These are phyloP conservation scores for Caenorhabditis parvicauda DNA, from an alignment of 2,888 invertebrate species.

Conservation along the genomic window DNA sequence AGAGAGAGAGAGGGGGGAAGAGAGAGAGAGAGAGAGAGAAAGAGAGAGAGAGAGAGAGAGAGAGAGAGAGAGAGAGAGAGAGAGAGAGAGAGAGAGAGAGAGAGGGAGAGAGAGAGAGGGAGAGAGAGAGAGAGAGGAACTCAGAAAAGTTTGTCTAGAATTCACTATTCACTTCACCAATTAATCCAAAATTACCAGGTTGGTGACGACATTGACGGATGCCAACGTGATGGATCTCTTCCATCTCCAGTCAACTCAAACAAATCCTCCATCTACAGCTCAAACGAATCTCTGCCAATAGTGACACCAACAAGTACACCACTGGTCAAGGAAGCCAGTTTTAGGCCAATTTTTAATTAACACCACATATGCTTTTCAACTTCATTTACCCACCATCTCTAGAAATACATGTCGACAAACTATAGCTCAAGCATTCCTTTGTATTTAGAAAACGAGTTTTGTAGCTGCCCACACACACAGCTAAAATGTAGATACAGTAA, in stretches of 20 bases:
- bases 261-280: constrained; percentile 18
- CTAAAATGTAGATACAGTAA: too few relatives aligned
- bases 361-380: too few relatives aligned
- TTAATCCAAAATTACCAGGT: neutral
- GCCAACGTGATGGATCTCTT: constrained; percentile 15
- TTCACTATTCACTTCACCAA: neutral
- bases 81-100: neutral
- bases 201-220: constrained; percentile 16
- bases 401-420: too few relatives aligned
- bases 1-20: neutral
- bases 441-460: too few relatives aligned
- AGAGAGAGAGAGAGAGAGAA: neutral
- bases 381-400: too few relatives aligned
- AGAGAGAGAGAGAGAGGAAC: neutral
- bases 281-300: constrained; percentile 35
- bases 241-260: constrained; percentile 12
- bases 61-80: neutral
- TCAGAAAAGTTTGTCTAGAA: neutral
- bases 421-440: too few relatives aligned
- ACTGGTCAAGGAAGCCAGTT: too few relatives aligned
- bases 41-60: neutral
- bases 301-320: constrained; percentile 37
- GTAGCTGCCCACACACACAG: too few relatives aligned
- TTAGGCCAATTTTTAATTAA: too few relatives aligned
- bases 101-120: neutral